Conservation (phyloP, 37 sponge, comb jelly and placozoan genomes). For the Cliona cf. orientalis region DNA sequence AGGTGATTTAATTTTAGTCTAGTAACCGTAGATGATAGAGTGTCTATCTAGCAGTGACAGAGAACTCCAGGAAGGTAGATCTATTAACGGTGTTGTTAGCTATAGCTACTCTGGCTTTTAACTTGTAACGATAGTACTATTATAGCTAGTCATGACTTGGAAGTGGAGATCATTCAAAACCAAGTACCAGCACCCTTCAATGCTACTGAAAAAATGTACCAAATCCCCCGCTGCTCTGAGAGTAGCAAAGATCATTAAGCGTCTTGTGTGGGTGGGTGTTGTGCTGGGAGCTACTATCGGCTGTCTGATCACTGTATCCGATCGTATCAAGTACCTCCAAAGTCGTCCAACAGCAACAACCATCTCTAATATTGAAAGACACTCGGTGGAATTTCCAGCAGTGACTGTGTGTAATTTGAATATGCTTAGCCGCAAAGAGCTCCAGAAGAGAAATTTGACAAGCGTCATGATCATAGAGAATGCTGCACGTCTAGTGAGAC, state of each 20-base stretch:
- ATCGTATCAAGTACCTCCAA: slow-evolving; percentile 12
- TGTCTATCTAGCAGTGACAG: no score
- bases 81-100: no score
- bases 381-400: slow-evolving; percentile 16
- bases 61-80: no score
- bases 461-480: neutral
- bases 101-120: no score
- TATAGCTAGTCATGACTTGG: no score
- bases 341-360: slow-evolving; percentile 36
- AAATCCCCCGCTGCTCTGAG: slow-evolving; percentile 39
- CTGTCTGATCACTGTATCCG: slow-evolving; percentile 29
- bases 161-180: no score
- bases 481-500: neutral
- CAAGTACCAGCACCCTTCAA: no score
- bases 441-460: neutral
- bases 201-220: slow-evolving; percentile 21
- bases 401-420: slow-evolving; percentile 46
- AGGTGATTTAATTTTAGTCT: no score
- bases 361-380: neutral
- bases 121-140: no score
- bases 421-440: neutral
- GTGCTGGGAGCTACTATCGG: slow-evolving; percentile 13
- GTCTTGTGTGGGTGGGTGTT: slow-evolving; percentile 50
- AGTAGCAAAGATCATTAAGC: slow-evolving; percentile 20
- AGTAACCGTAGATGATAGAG: no score